These are phyloP conservation scores for Saccopteryx bilineata DNA, from an alignment of 2,113 vertebrate species.

Conservation along the genomic window DNA sequence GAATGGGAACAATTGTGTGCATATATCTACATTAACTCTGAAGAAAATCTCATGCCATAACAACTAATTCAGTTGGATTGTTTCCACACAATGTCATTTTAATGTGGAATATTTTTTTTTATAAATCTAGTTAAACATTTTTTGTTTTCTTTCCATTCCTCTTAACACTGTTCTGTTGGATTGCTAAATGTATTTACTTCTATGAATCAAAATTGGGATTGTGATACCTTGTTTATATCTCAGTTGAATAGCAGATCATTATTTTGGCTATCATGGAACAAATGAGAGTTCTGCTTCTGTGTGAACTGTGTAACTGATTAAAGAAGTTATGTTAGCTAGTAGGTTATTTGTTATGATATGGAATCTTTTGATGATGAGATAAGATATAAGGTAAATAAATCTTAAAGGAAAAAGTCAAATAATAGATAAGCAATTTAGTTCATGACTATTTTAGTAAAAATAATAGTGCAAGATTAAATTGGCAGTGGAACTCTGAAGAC, in stretches of 20 bases:
- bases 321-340: conserved; percentile 1
- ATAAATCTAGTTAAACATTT: conserved; percentile 17
- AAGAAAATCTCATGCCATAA: conserved; percentile 23
- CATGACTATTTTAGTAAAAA: conserved; percentile 22
- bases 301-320: conserved; percentile 41
- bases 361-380: conserved; percentile 43
- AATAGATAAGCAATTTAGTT: conserved; percentile 49
- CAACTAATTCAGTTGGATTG: neutral
- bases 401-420: conserved; percentile 53
- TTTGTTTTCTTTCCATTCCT: conserved; percentile 33
- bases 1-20: neutral
- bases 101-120: conserved; percentile 14
- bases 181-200: conserved; percentile 48
- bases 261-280: neutral
- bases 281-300: conserved; percentile 23
- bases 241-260: conserved; percentile 12
- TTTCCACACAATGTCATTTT: conserved; percentile 28
- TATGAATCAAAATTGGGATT: neutral
- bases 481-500: neutral
- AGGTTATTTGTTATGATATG: neutral
- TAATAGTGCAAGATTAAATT: neutral
- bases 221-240: neutral
- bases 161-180: neutral
- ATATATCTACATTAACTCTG: conserved; percentile 8
- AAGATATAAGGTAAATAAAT: conserved; percentile 2